Evolutionary conservation across 2,797 vertebrate genomes (phyloP).

Genomic region (Ptychadena robeensis): DNA sequence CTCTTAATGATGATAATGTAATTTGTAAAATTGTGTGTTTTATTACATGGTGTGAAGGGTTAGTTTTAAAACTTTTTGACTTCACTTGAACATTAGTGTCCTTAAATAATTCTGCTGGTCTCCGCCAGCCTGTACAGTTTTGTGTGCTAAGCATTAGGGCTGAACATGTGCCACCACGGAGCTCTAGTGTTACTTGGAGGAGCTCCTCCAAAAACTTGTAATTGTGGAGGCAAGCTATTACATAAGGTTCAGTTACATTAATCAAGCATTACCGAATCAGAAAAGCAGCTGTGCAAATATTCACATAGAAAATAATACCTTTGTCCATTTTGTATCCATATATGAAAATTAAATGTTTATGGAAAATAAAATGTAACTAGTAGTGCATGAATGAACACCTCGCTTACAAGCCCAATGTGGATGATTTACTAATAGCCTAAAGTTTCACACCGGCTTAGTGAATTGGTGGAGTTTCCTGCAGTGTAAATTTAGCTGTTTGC

Average conservation of each 20-base stretch:
- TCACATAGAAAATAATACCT: not conserved
- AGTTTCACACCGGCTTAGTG: not conserved
- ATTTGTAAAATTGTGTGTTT: no score
- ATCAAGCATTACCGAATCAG: not conserved
- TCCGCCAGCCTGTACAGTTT: not conserved
- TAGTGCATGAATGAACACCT: not conserved
- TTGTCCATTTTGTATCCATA: not conserved
- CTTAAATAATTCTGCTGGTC: no score
- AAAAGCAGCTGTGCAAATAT: not conserved
- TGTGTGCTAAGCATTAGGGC: not conserved
- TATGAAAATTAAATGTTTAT: not conserved
- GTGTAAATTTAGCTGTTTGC: not conserved
- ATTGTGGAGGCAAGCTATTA: not conserved
- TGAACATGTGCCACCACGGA: not conserved
- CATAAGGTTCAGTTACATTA: not conserved
- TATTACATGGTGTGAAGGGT: no score
- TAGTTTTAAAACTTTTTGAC: not conserved
- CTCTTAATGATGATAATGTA: no score
- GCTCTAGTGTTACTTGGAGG: not conserved
- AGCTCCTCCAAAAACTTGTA: not conserved
- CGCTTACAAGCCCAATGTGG: not conserved
- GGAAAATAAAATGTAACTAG: not conserved
- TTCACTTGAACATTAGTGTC: not conserved
- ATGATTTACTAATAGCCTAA: not conserved
- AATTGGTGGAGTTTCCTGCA: not conserved